A percentile compares a stretch with the other conserved stretches of the same genome.
Conservation (phyloP, 2,888 invertebrate genomes). For the Nasonovia ribisnigri region DNA sequence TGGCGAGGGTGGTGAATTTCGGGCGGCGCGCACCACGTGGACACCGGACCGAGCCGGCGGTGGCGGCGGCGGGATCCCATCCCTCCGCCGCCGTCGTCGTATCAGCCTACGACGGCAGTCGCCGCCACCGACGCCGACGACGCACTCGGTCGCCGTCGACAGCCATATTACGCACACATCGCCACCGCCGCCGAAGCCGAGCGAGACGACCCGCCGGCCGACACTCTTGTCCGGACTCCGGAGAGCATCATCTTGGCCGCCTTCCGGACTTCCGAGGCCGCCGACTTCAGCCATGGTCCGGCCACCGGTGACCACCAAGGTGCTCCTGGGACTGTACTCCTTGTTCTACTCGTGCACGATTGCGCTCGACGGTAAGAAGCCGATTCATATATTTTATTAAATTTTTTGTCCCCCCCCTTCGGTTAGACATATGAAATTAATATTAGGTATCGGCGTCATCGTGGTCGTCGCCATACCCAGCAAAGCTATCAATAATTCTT, state of each 20-base stretch:
- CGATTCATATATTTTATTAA: background rate
- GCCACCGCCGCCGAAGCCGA: background rate
- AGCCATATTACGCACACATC: background rate
- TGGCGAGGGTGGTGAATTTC: background rate
- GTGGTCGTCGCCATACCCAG: background rate
- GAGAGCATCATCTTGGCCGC: background rate
- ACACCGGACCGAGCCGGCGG: background rate
- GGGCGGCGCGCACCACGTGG: conserved; percentile 44
- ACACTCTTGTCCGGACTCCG: background rate
- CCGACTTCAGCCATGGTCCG: conserved; percentile 21
- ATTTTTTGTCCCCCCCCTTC: background rate
- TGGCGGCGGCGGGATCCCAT: background rate
- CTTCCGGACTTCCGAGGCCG: background rate
- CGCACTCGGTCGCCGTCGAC: conserved; percentile 29
- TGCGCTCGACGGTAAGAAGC: conserved; percentile 30
- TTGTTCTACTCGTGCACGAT: conserved; percentile 10
- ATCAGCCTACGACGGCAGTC: conserved; percentile 31
- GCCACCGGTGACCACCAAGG: background rate
- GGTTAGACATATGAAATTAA: background rate
- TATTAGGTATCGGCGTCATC: background rate
- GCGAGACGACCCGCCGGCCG: background rate
- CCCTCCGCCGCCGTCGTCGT: conserved; percentile 2
- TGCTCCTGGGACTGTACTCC: conserved; percentile 19
- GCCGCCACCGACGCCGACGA: conserved; percentile 23
- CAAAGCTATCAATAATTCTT: too few relatives aligned